A percentile compares a stretch with the other conserved stretches of the same genome.
Evolutionary conservation across 2,113 vertebrate genomes (phyloP).

Genomic region (Actinemys pallida): DNA sequence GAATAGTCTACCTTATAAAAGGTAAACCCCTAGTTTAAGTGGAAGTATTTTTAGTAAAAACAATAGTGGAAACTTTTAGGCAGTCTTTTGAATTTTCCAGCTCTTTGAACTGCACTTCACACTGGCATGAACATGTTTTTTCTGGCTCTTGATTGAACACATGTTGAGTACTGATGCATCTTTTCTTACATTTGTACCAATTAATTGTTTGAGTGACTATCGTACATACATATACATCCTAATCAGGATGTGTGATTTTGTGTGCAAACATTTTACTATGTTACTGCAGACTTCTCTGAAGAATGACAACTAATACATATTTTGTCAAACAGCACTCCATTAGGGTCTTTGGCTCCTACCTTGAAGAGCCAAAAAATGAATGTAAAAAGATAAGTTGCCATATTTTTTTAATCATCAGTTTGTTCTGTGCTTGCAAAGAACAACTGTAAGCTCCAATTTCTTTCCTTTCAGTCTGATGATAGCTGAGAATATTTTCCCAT

Average conservation of each 20-base stretch:
- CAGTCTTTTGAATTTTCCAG: slow-evolving; percentile 53
- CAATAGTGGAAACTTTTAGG: slow-evolving; percentile 57
- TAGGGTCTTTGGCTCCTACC: not conserved
- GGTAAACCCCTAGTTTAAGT: slow-evolving; percentile 28
- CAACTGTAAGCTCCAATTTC: not conserved
- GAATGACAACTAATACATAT: not conserved
- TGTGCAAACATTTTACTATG: not conserved
- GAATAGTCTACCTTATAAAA: not conserved
- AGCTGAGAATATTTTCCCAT: not conserved
- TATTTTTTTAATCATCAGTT: not conserved
- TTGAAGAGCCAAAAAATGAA: not conserved
- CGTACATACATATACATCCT: not conserved
- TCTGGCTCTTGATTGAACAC: slow-evolving; percentile 44
- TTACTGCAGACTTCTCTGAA: not conserved
- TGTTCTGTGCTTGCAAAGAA: slow-evolving; percentile 3
- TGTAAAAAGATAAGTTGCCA: not conserved
- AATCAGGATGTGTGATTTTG: not conserved
- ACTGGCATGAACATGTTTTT: slow-evolving; percentile 59
- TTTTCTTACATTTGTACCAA: slow-evolving; percentile 40
- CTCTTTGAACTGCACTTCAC: slow-evolving; percentile 61
- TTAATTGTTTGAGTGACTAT: slow-evolving; percentile 28
- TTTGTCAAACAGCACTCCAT: slow-evolving; percentile 9
- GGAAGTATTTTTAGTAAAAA: slow-evolving; percentile 63
- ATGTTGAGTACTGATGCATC: slow-evolving; percentile 30
- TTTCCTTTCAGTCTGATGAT: slow-evolving; percentile 37